These are phyloP conservation scores for Zaprionus tsacasi DNA, from an alignment of 1,140 invertebrate genomes.

Conservation along the genomic window DNA sequence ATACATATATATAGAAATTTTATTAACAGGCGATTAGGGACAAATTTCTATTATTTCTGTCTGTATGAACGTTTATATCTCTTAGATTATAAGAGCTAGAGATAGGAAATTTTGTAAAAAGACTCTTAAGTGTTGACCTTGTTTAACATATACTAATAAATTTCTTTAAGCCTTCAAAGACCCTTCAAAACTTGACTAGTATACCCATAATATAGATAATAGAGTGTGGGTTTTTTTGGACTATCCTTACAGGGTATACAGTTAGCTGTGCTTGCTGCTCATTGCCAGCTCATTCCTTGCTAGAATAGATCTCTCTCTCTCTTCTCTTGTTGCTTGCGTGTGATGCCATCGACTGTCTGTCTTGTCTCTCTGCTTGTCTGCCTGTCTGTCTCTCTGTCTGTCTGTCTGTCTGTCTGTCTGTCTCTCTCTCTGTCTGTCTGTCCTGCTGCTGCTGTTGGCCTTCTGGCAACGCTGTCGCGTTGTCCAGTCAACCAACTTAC, in stretches of 20 bases:
- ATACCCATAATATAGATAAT: too few relatives aligned
- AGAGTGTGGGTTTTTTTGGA: too few relatives aligned
- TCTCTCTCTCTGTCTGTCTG: constrained; percentile 16
- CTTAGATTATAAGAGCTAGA: too few relatives aligned
- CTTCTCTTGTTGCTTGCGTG: constrained; percentile 50
- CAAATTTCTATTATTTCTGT: too few relatives aligned
- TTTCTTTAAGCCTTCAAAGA: too few relatives aligned
- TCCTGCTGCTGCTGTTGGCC: neutral
- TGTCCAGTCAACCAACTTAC: constrained; percentile 19
- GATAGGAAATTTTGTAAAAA: too few relatives aligned
- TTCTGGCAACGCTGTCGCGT: constrained; percentile 18
- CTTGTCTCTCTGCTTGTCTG: neutral
- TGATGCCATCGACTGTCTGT: constrained; percentile 23
- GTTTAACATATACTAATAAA: too few relatives aligned
- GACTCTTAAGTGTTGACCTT: too few relatives aligned
- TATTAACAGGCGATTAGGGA: too few relatives aligned
- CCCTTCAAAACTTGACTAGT: too few relatives aligned
- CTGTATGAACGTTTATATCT: too few relatives aligned
- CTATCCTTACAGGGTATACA: neutral
- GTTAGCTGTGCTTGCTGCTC: neutral
- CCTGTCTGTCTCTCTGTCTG: neutral
- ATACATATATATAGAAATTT: too few relatives aligned
- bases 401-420: neutral
- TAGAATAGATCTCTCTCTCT: constrained; percentile 25
- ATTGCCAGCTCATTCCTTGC: neutral